Base-by-base conservation (phyloP, 2,113 vertebrate genomes). In the Siniperca knerii region DNA sequence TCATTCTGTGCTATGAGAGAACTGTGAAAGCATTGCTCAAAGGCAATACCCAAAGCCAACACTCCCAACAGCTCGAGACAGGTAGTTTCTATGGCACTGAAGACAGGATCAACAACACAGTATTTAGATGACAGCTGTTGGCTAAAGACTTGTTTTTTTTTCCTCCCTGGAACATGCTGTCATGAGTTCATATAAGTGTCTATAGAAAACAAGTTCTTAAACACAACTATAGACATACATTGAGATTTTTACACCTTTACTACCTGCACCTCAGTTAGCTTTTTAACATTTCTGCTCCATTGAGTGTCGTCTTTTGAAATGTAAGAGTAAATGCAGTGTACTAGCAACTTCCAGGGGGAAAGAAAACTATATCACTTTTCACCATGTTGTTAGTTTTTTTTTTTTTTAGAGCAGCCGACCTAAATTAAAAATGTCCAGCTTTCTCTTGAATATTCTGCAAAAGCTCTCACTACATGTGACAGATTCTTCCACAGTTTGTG, bases 31-130 rank as follows among this genome's bases (percentile, higher is more conserved):
- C 84, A 77, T 89, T 84, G 91, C 90, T 91, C 81, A 81, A 86
- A 89, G 87, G 88, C 89, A 90, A 67, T 70, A 83, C 72, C 54
- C 81, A 82, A 82, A 89, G 87, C 89, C 88, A 92, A 82, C 67
- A 74, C 69, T 93, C 83, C 80, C 79, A 90, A 91, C 91, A 90
- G 75, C 88, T 91, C 25, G 44, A 86, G 91, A 89, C 91, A 93
- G 89, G 93, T 92, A 85, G 94, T 94, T 95, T 90, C 95, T 92
- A 93, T 94, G 93, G 92, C 40, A 23, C 72, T 84, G 66, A 87
- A 83, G 77, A 82, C 82, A 86, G 73, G 88, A 91, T 93, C 93
- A 92, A 94, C 89, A 92, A 90, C 82, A 84, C 64, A 84, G 81
- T 75, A 60, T 82, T 90, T 87, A 78, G 67, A 92, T 91, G 89